Percentiles rank a stretch among this genome's conserved stretches.
phyloP scores from a whole-genome alignment of 2,797 vertebrate species.

The Propithecus deckenii region DNA sequence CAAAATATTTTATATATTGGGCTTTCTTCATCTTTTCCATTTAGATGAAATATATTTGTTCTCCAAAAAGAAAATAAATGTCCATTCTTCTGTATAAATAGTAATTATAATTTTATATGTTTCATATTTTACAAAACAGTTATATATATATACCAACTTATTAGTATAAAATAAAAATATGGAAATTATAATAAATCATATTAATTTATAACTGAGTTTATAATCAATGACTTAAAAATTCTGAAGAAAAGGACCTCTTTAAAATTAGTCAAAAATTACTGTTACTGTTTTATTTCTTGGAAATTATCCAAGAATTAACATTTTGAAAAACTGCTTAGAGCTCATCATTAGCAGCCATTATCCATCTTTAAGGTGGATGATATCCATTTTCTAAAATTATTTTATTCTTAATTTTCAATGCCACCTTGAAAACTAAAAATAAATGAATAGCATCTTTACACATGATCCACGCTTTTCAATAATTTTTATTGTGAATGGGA shows the following conservation, averaged over 20 bases:
- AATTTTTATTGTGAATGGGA: not conserved
- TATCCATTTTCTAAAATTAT: slow-evolving; percentile 23
- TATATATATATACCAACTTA: not conserved
- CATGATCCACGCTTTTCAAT: not conserved
- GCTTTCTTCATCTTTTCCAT: not conserved
- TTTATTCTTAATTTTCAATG: not conserved
- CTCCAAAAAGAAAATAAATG: not conserved
- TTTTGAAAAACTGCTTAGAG: not conserved
- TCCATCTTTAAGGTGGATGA: slow-evolving; percentile 26
- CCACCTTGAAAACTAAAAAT: slow-evolving; percentile 10
- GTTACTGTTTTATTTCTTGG: not conserved
- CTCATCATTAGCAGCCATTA: not conserved
- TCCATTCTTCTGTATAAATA: not conserved
- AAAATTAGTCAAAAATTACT: not conserved
- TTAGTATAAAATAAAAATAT: not conserved
- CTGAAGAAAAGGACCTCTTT: not conserved
- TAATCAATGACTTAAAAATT: not conserved
- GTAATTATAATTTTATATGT: not conserved
- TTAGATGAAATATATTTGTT: slow-evolving; percentile 23
- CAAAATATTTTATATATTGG: not conserved
- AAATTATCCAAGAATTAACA: not conserved
- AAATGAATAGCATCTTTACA: not conserved
- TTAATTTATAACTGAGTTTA: not conserved
- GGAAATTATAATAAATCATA: not conserved
- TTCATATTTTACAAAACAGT: not conserved